Percentiles rank a stretch among this genome's conserved stretches.
Evolutionary conservation across 2,797 vertebrate species (phyloP).

Genomic region (Pangasius macronema): DNA sequence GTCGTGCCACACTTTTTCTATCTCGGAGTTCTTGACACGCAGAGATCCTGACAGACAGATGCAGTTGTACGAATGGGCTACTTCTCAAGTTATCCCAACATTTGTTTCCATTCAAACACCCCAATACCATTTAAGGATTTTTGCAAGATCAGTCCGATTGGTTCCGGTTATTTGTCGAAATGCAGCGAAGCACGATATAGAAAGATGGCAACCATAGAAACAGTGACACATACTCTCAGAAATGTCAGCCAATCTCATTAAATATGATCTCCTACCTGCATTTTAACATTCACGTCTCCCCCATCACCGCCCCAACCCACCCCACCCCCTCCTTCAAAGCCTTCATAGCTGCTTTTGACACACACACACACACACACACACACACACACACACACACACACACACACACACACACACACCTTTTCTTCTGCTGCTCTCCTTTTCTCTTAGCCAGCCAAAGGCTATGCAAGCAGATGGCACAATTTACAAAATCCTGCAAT

Average conservation of each 20-base stretch:
- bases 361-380: not conserved
- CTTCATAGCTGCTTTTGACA: not conserved
- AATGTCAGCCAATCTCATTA: conserved; percentile 28
- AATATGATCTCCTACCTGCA: conserved; percentile 2
- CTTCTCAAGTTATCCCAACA: not conserved
- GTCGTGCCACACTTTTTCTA: conserved; percentile 22
- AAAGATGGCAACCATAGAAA: not conserved
- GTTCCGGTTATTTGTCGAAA: not conserved
- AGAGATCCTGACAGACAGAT: not conserved
- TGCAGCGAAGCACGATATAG: not conserved
- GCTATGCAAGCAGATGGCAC: not conserved
- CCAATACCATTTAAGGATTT: not conserved
- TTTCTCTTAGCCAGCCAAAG: not conserved
- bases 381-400: not conserved
- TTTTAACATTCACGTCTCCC: conserved; percentile 7
- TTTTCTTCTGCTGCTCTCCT: not conserved
- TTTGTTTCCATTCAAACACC: not conserved
- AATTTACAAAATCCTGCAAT: not conserved
- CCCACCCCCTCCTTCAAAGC: conserved; percentile 16
- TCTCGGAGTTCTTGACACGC: not conserved
- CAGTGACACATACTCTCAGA: not conserved
- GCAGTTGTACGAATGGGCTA: not conserved
- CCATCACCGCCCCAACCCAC: not conserved
- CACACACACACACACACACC: not conserved
- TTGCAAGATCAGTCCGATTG: not conserved